A percentile compares a stretch with the other conserved stretches of the same genome.
phyloP scores from a whole-genome alignment of 2,113 vertebrate genomes.

The Anthoscopus minutus region DNA sequence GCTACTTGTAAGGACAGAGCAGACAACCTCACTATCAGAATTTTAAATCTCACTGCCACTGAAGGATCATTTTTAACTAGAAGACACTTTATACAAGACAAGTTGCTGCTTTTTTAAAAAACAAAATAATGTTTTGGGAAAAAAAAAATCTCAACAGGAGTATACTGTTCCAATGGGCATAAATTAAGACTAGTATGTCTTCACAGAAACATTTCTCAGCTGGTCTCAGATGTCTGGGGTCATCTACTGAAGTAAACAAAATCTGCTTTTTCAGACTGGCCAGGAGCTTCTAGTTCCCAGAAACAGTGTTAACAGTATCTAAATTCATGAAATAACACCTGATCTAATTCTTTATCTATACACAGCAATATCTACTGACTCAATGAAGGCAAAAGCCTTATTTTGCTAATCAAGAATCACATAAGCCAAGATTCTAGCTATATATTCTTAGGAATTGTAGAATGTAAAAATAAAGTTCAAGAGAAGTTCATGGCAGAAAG shows the following conservation, averaged over 20 bases:
- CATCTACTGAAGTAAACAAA: neutral
- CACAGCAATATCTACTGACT: neutral
- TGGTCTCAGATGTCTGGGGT: neutral
- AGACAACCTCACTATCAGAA: neutral
- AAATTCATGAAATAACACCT: neutral
- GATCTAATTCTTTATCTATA: neutral
- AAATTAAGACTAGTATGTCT: neutral
- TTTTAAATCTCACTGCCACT: neutral
- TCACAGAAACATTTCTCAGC: conserved; percentile 29
- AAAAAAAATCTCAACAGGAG: neutral
- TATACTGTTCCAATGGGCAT: neutral
- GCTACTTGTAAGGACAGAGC: neutral
- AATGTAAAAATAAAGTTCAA: conserved; percentile 17
- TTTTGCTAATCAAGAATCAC: neutral
- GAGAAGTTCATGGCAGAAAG: conserved; percentile 33
- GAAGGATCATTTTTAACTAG: neutral
- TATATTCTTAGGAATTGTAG: neutral
- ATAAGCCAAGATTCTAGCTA: neutral
- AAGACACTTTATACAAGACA: neutral
- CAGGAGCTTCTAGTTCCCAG: neutral
- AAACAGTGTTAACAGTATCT: neutral
- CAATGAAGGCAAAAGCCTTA: neutral
- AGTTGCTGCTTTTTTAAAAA: neutral
- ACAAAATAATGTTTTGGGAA: neutral
- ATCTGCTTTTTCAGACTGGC: neutral